phyloP scores from a whole-genome alignment of 2,888 invertebrate genomes.

The Cephus spinipes region DNA sequence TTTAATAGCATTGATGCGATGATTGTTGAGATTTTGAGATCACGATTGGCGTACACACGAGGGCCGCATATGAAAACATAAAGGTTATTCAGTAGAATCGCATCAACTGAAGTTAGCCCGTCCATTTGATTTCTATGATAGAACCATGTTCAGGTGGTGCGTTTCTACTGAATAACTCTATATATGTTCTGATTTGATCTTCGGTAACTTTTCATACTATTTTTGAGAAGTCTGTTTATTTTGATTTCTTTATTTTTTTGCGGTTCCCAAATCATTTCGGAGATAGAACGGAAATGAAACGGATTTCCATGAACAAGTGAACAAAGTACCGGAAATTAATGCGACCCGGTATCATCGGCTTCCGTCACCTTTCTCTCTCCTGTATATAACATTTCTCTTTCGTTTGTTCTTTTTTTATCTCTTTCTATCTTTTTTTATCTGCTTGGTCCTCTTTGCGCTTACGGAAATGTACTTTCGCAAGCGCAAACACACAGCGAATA shows the following conservation, averaged over 20 bases:
- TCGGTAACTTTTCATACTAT: neutral
- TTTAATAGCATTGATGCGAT: neutral
- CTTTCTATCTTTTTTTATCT: too few species aligned
- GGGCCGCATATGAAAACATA: too few species aligned
- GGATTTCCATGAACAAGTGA: neutral
- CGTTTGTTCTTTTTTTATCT: neutral
- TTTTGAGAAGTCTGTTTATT: neutral
- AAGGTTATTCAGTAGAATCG: too few species aligned
- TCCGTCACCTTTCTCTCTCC: neutral
- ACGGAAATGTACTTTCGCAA: neutral
- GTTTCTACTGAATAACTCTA: too few species aligned
- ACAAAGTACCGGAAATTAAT: conserved; percentile 11
- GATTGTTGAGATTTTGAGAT: neutral
- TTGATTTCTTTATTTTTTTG: neutral
- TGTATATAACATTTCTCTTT: too few species aligned
- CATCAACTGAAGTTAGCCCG: too few species aligned
- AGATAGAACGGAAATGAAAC: conserved; percentile 9
- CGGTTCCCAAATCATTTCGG: neutral
- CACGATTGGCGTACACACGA: neutral
- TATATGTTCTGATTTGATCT: neutral
- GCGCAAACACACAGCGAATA: neutral
- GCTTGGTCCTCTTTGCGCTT: neutral
- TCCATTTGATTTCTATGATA: too few species aligned
- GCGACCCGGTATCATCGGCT: neutral
- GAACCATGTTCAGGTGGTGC: too few species aligned